These are phyloP conservation scores for Hydrozoanthus gracilis DNA, from an alignment of 92 coral and sea anemone genomes.

Conservation along the genomic window DNA sequence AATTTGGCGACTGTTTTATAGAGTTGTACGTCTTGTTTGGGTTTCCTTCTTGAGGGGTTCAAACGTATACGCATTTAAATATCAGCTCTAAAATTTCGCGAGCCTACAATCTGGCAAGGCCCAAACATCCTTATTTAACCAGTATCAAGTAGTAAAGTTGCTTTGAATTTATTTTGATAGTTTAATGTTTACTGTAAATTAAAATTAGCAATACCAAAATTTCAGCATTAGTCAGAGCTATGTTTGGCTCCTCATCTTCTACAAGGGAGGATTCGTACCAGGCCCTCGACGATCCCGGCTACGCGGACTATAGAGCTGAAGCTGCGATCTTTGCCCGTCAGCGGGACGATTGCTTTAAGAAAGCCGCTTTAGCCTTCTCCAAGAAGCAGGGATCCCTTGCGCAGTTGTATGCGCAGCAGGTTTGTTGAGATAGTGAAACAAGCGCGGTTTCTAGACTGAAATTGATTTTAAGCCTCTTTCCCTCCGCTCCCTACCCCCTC, in stretches of 20 bases:
- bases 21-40: too few species aligned
- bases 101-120: too few species aligned
- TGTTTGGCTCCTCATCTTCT: background rate
- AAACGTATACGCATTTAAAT: too few species aligned
- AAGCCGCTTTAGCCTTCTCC: constrained; percentile 96
- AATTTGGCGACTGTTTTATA: too few species aligned
- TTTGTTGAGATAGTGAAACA: constrained; percentile 24
- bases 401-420: constrained; percentile 89
- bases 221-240: background rate
- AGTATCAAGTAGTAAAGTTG: too few species aligned
- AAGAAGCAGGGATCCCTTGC: constrained; percentile 94
- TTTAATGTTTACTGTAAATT: background rate
- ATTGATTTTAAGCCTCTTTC: background rate
- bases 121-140: too few species aligned
- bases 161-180: too few species aligned
- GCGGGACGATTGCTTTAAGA: constrained; percentile 90
- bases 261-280: constrained; percentile 62
- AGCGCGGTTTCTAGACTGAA: background rate
- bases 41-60: too few species aligned
- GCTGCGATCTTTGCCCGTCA: constrained; percentile 80
- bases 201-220: background rate
- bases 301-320: constrained; percentile 93
- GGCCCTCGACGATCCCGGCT: constrained; percentile 83
- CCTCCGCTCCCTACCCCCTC: background rate
- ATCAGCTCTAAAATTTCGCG: too few species aligned